Conservation (phyloP, 1,140 invertebrate species). For the Pseudomyrmex concolor region DNA sequence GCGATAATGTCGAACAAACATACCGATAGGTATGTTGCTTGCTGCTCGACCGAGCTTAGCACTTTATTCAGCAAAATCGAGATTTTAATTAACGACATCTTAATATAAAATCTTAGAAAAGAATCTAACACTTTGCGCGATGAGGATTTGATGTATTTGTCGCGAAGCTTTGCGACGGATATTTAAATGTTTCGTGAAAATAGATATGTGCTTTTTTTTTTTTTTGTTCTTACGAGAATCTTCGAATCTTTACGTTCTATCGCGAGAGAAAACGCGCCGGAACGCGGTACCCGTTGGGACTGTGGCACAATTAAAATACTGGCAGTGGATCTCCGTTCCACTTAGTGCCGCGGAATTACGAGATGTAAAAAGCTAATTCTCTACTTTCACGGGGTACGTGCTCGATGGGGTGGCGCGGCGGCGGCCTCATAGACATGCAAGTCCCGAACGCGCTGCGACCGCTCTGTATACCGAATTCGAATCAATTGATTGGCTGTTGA, state of each 20-base stretch:
- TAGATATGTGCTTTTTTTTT: no score
- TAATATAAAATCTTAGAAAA: background rate
- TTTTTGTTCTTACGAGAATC: background rate
- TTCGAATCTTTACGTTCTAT: background rate
- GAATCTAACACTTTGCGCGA: no score
- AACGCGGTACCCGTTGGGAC: background rate
- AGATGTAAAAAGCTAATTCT: slow-evolving; percentile 79
- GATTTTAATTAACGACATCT: slow-evolving; percentile 10
- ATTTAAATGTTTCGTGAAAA: no score
- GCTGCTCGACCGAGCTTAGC: slow-evolving; percentile 34
- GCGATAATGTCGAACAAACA: slow-evolving; percentile 63
- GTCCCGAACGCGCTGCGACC: slow-evolving; percentile 76
- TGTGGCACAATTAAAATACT: slow-evolving; percentile 72
- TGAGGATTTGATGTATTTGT: no score
- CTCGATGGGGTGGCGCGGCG: slow-evolving; percentile 32
- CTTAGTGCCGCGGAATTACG: slow-evolving; percentile 67
- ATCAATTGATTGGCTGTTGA: slow-evolving; percentile 87
- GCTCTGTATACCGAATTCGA: slow-evolving; percentile 85
- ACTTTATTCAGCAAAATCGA: background rate
- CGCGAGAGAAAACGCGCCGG: slow-evolving; percentile 15
- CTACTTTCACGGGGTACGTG: slow-evolving; percentile 73
- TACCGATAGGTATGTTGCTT: background rate
- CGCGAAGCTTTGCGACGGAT: no score
- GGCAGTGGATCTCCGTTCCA: slow-evolving; percentile 61
- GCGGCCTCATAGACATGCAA: slow-evolving; percentile 81